These are phyloP conservation scores for Eudorcas thomsonii DNA, from an alignment of 2,113 vertebrate genomes.

Conservation along the genomic window DNA sequence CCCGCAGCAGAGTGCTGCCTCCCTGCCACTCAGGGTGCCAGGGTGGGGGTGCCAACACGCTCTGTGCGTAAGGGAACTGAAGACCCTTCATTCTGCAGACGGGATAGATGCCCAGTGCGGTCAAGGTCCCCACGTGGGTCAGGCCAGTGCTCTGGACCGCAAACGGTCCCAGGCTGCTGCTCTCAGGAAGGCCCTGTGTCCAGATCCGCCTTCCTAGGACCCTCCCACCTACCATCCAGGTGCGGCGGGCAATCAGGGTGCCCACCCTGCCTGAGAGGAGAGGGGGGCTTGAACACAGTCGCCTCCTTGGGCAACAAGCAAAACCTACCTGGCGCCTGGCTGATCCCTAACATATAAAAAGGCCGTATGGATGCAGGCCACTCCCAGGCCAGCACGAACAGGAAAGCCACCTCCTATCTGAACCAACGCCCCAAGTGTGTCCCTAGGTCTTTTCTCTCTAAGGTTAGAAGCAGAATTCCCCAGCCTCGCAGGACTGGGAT, in stretches of 20 bases:
- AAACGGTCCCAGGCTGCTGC: fast-evolving
- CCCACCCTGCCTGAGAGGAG: fast-evolving
- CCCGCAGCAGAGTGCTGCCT: fast-evolving
- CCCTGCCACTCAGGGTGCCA: fast-evolving
- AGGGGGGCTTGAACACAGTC: not conserved
- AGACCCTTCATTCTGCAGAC: fast-evolving
- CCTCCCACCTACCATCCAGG: not conserved
- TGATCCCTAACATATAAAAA: not conserved
- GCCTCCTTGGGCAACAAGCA: not conserved
- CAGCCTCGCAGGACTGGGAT: too few species aligned
- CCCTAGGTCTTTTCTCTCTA: not conserved
- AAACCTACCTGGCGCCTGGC: not conserved
- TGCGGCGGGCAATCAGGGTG: not conserved
- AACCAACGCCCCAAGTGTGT: not conserved
- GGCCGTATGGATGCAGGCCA: not conserved
- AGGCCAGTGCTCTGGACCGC: not conserved
- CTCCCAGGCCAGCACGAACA: not conserved
- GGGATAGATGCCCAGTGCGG: not conserved
- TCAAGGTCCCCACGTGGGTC: not conserved
- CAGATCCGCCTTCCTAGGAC: not conserved
- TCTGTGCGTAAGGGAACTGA: fast-evolving
- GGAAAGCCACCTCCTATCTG: not conserved
- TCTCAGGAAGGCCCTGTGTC: not conserved
- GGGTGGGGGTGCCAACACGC: not conserved
- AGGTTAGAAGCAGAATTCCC: not conserved